Conservation (phyloP, 2,113 vertebrate genomes). For the Struthidea cinerea region DNA sequence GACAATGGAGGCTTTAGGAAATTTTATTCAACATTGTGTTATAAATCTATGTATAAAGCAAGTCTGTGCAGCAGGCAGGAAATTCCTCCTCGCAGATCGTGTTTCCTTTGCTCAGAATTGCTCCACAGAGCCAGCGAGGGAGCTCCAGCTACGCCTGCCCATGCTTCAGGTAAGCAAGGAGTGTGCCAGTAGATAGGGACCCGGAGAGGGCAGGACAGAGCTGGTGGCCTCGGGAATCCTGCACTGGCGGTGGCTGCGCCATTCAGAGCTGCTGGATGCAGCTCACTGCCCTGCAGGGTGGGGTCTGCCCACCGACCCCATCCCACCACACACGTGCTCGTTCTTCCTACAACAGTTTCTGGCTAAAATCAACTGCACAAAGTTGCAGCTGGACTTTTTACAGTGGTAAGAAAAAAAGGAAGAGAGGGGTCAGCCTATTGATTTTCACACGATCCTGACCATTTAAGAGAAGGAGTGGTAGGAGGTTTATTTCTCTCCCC, state of each 20-base stretch:
- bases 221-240: neutral
- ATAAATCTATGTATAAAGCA: neutral
- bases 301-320: neutral
- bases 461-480: neutral
- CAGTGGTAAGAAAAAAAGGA: neutral
- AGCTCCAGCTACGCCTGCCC: neutral
- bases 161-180: neutral
- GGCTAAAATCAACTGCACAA: neutral
- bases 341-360: neutral
- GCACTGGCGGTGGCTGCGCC: fast-evolving
- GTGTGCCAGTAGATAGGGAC: fast-evolving
- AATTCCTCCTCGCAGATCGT: neutral
- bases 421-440: neutral
- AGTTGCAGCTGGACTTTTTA: neutral
- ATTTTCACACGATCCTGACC: neutral
- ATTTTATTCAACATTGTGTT: neutral
- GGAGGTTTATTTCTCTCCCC: neutral
- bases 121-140: neutral
- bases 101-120: neutral
- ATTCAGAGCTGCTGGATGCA: fast-evolving
- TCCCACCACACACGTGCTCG: fast-evolving
- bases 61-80: neutral
- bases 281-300: neutral
- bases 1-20: neutral
- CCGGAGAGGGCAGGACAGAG: neutral